Evolutionary conservation across 2,888 invertebrate genomes (phyloP).

Genomic region (Agrochola litura): DNA sequence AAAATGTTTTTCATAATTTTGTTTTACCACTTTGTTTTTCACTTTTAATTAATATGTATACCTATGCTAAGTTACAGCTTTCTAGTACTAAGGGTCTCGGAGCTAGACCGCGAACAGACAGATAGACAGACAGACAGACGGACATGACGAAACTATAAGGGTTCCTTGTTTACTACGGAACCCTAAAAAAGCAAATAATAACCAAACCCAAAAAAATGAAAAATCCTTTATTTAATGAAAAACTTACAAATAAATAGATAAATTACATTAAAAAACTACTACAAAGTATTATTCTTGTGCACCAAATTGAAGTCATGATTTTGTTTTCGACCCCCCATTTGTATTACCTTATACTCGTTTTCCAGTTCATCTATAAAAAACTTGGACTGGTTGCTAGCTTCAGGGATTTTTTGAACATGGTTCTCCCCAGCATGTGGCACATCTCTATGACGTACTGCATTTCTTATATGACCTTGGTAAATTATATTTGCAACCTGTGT

Average conservation of each 20-base stretch:
- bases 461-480: constrained; percentile 76
- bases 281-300: neutral
- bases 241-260: constrained; percentile 35
- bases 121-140: no score
- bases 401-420: constrained; percentile 19
- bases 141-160: no score
- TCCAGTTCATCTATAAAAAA: constrained; percentile 76
- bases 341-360: constrained; percentile 65
- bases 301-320: constrained; percentile 12
- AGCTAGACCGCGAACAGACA: no score
- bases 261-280: constrained; percentile 7
- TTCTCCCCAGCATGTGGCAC: constrained; percentile 27
- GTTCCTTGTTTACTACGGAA: no score
- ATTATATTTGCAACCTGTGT: constrained; percentile 69
- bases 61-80: no score
- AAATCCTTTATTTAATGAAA: constrained; percentile 37
- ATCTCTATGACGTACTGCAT: constrained; percentile 51
- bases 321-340: constrained; percentile 39
- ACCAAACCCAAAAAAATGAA: neutral
- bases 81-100: no score
- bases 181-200: neutral
- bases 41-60: no score
- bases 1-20: no score
- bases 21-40: no score
- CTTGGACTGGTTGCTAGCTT: constrained; percentile 59